Conservation (phyloP, 2,113 vertebrate species). For the Rhea americana region DNA sequence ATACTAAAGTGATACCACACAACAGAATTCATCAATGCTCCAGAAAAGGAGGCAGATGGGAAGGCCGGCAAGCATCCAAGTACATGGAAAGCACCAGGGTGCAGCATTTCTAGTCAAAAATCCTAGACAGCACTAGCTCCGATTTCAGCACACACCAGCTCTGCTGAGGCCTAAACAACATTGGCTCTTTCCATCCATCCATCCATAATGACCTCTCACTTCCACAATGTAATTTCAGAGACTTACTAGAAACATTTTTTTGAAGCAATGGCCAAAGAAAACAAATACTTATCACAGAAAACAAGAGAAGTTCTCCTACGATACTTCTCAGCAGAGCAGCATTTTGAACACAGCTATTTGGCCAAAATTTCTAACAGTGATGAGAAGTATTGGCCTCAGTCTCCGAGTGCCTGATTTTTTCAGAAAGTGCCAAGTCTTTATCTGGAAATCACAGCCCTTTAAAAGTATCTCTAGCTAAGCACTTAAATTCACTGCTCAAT, state of each 20-base stretch:
- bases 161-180: background rate
- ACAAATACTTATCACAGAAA: background rate
- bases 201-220: background rate
- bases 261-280: background rate
- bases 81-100: background rate
- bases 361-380: background rate
- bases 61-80: background rate
- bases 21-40: background rate
- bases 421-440: background rate
- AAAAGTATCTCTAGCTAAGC: background rate
- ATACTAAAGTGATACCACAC: rapidly evolving
- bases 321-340: background rate
- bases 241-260: rapidly evolving
- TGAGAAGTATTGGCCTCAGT: background rate
- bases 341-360: background rate
- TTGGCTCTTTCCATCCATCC: background rate
- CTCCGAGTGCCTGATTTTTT: background rate
- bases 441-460: background rate
- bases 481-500: conserved; percentile 13
- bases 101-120: background rate
- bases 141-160: background rate
- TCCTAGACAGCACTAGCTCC: background rate
- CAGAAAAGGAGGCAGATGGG: background rate
- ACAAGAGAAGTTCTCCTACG: background rate
- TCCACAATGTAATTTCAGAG: background rate